A percentile compares a stretch with the other conserved stretches of the same genome.
phyloP scores from a whole-genome alignment of 2,113 vertebrate genomes.

The Scophthalmus maximus region DNA sequence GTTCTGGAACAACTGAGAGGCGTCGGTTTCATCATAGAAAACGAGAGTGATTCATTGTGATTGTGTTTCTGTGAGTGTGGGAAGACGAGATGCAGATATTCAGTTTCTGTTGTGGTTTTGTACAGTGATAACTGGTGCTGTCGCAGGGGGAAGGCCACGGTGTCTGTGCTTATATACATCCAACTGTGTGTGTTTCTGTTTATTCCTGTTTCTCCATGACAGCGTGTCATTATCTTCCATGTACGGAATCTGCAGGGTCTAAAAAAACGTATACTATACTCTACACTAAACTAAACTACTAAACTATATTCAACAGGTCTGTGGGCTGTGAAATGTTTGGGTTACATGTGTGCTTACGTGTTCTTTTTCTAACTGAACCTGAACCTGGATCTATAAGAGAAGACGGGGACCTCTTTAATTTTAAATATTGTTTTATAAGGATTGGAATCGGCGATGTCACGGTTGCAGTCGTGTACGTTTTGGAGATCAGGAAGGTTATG shows the following conservation, averaged over 20 bases:
- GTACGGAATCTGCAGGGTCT: too few species aligned
- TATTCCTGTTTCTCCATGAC: neutral
- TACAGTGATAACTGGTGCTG: conserved; percentile 12
- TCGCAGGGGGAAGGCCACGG: conserved; percentile 30
- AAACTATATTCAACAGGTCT: too few species aligned
- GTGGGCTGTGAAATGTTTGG: too few species aligned
- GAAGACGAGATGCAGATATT: conserved; percentile 25
- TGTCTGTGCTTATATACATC: neutral
- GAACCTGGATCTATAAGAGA: neutral
- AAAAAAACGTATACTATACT: too few species aligned
- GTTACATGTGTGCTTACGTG: neutral
- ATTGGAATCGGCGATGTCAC: too few species aligned
- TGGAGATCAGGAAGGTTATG: too few species aligned
- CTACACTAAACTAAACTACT: too few species aligned
- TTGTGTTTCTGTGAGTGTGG: conserved; percentile 36
- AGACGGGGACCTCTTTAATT: neutral
- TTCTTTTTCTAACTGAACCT: neutral
- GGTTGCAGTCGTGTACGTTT: too few species aligned
- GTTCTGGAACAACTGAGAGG: conserved; percentile 72
- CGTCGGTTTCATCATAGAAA: conserved; percentile 52
- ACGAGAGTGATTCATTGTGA: conserved; percentile 58
- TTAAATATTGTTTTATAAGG: neutral
- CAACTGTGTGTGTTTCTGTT: neutral
- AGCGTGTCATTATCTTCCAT: neutral
- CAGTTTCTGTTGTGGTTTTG: conserved; percentile 38